A percentile compares a stretch with the other conserved stretches of the same genome.
Evolutionary conservation across 2,113 vertebrate species (phyloP).

Genomic region (Oreochromis aureus): DNA sequence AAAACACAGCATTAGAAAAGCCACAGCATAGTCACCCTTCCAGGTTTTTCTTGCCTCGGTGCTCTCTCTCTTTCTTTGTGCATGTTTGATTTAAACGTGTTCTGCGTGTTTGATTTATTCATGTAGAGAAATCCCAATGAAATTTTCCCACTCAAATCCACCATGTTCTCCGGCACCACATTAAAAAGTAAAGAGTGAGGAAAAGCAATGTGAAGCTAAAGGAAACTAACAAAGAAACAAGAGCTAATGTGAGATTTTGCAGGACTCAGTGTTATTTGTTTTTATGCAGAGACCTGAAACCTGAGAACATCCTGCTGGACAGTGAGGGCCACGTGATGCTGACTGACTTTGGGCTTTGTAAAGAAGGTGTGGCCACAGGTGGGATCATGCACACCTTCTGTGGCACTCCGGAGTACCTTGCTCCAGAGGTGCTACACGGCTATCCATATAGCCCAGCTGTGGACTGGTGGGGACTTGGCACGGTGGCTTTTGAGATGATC

Average conservation of each 20-base stretch:
- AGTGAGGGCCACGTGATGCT: constrained; percentile 71
- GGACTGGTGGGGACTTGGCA: constrained; percentile 79
- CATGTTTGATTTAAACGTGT: neutral
- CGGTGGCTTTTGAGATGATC: constrained; percentile 77
- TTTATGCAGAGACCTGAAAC: constrained; percentile 71
- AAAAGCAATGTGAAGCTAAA: neutral
- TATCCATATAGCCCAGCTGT: constrained; percentile 67
- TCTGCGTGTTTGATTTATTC: neutral
- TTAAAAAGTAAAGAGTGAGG: neutral
- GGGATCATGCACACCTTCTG: constrained; percentile 71
- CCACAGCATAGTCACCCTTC: neutral
- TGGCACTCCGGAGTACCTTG: constrained; percentile 75
- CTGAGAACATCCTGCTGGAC: constrained; percentile 76
- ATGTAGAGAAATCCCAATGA: neutral
- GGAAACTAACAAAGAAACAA: neutral
- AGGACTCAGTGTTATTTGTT: neutral
- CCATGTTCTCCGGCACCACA: neutral
- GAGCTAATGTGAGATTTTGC: neutral
- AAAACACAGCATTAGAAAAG: neutral
- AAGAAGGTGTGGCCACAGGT: constrained; percentile 67
- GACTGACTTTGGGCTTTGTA: constrained; percentile 78
- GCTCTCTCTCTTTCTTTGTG: neutral
- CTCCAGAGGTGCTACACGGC: constrained; percentile 74
- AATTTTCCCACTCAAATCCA: neutral
- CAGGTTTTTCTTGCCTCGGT: neutral